phyloP scores from a whole-genome alignment of 2,888 invertebrate genomes.

The Nomada ferruginata region DNA sequence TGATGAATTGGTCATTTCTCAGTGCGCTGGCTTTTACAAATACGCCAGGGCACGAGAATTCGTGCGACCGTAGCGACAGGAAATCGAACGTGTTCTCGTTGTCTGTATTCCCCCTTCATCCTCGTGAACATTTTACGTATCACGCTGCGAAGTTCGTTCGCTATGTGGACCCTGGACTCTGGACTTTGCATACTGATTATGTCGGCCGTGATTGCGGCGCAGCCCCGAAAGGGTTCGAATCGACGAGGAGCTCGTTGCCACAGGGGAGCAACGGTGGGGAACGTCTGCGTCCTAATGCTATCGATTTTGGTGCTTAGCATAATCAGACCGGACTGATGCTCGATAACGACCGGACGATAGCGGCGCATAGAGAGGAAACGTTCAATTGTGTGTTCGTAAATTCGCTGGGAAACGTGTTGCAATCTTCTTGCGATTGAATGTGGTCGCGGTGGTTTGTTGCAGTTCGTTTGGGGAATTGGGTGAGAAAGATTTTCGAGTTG shows the following conservation, averaged over 20 bases:
- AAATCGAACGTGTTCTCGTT: slow-evolving; percentile 49
- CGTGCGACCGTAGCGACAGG: slow-evolving; percentile 21
- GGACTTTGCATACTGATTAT: slow-evolving; percentile 78
- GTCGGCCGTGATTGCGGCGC: slow-evolving; percentile 69
- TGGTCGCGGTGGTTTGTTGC: neutral
- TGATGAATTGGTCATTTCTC: slow-evolving; percentile 70
- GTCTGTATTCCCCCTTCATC: slow-evolving; percentile 9
- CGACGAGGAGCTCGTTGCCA: slow-evolving; percentile 68
- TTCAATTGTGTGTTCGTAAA: slow-evolving; percentile 58
- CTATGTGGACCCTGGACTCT: slow-evolving; percentile 53
- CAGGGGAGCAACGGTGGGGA: slow-evolving; percentile 45
- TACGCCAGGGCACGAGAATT: slow-evolving; percentile 37
- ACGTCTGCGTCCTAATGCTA: slow-evolving; percentile 77
- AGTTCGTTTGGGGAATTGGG: neutral
- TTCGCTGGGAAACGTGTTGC: slow-evolving; percentile 31
- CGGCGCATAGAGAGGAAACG: slow-evolving; percentile 55
- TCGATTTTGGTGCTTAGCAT: slow-evolving; percentile 83
- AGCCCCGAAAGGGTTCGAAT: slow-evolving; percentile 73
- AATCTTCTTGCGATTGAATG: slow-evolving; percentile 18
- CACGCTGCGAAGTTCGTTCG: slow-evolving; percentile 62
- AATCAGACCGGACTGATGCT: slow-evolving; percentile 77
- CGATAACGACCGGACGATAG: slow-evolving; percentile 70
- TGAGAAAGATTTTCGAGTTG: too few species aligned
- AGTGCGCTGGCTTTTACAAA: slow-evolving; percentile 56
- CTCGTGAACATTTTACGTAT: slow-evolving; percentile 53